Conservation (phyloP, 1,140 invertebrate genomes). For the Colletes gigas region DNA sequence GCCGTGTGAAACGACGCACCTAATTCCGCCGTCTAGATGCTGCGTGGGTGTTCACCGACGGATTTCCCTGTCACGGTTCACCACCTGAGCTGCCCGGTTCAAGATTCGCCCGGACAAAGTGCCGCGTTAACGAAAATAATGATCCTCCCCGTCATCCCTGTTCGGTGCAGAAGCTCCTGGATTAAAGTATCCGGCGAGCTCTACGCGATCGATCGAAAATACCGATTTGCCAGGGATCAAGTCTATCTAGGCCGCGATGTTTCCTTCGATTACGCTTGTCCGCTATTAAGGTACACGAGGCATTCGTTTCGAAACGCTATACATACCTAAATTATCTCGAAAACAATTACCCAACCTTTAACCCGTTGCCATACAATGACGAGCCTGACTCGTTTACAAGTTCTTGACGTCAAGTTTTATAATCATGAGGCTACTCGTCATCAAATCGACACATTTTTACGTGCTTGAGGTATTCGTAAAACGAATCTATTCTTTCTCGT, state of each 20-base stretch:
- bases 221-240: neutral
- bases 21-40: neutral
- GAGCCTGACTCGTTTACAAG: no score
- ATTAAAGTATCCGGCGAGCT: constrained; percentile 19
- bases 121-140: constrained; percentile 37
- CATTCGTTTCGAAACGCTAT: no score
- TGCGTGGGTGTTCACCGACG: neutral
- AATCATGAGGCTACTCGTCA: no score
- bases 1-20: constrained; percentile 11
- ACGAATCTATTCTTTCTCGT: no score
- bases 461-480: no score
- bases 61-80: neutral
- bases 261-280: neutral
- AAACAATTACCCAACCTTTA: no score
- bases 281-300: no score
- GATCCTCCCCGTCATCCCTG: constrained; percentile 4
- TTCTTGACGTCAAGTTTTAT: no score
- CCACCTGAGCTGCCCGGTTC: constrained; percentile 5
- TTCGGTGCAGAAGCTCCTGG: constrained; percentile 1
- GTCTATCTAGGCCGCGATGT: neutral
- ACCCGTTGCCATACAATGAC: no score
- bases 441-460: no score
- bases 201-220: constrained; percentile 18
- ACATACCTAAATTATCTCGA: no score
- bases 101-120: constrained; percentile 11